Evolutionary conservation across 2,113 vertebrate species (phyloP).

Genomic region (Zosterops hypoxanthus): DNA sequence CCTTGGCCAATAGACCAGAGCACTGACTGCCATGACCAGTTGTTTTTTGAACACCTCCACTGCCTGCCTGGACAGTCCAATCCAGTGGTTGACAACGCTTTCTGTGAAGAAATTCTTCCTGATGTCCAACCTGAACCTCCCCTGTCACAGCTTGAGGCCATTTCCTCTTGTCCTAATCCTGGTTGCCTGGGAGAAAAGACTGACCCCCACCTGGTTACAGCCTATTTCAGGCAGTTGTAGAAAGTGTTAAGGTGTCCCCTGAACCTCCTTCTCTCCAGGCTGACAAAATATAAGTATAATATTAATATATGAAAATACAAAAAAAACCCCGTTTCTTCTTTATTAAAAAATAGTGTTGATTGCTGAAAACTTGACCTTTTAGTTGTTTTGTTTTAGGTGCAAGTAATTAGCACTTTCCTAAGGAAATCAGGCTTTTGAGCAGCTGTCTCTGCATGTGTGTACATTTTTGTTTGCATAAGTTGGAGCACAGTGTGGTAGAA

Average conservation of each 20-base stretch:
- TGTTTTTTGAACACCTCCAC: background rate
- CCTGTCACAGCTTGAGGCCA: background rate
- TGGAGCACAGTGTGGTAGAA: background rate
- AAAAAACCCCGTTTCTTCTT: background rate
- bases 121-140: background rate
- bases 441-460: background rate
- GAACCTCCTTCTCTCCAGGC: background rate
- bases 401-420: background rate
- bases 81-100: background rate
- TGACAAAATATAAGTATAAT: background rate
- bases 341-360: background rate
- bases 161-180: background rate
- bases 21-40: fast-evolving
- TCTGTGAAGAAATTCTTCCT: background rate
- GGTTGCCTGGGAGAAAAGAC: background rate
- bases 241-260: background rate
- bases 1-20: background rate
- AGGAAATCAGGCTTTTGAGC: background rate
- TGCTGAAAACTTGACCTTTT: background rate
- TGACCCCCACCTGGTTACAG: background rate
- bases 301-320: background rate
- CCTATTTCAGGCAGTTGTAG: background rate
- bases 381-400: fast-evolving
- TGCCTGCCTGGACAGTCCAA: background rate
- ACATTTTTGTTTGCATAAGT: background rate